phyloP scores from a whole-genome alignment of 2,113 vertebrate genomes.

The Bufo gargarizans region DNA sequence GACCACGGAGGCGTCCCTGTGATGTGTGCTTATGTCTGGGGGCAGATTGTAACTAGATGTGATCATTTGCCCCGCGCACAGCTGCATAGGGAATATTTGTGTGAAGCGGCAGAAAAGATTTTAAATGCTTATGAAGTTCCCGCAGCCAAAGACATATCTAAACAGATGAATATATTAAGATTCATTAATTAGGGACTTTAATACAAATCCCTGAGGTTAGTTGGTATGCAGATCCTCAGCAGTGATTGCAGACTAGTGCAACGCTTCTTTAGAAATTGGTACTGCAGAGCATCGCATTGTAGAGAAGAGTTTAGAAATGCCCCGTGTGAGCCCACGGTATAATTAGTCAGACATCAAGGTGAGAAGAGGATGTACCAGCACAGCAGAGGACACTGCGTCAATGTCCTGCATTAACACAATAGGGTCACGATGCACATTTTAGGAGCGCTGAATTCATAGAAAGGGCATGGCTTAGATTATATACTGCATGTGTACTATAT shows the following conservation, averaged over 20 bases:
- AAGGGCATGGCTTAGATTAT: background rate
- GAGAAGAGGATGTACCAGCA: background rate
- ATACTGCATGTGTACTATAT: background rate
- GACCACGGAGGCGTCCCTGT: background rate
- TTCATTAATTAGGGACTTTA: conserved; percentile 54
- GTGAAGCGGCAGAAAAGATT: conserved; percentile 58
- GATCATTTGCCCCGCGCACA: conserved; percentile 47
- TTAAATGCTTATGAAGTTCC: conserved; percentile 59
- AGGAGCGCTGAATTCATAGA: background rate
- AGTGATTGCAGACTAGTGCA: conserved; percentile 6
- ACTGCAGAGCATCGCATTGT: background rate
- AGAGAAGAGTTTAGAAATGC: background rate
- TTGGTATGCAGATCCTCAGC: conserved; percentile 41
- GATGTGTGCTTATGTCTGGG: conserved; percentile 43
- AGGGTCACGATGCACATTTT: background rate
- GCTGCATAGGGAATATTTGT: conserved; percentile 51
- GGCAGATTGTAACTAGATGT: conserved; percentile 57
- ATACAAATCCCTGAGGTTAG: conserved; percentile 40
- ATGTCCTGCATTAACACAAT: conserved; percentile 4
- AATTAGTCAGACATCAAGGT: conserved; percentile 21
- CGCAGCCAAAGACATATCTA: conserved; percentile 46
- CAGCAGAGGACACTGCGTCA: background rate
- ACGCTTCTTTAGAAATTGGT: background rate
- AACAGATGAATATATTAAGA: conserved; percentile 58
- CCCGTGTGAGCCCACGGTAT: background rate